Conservation (phyloP, 2,797 vertebrate genomes). For the Emydoidea blandingii region DNA sequence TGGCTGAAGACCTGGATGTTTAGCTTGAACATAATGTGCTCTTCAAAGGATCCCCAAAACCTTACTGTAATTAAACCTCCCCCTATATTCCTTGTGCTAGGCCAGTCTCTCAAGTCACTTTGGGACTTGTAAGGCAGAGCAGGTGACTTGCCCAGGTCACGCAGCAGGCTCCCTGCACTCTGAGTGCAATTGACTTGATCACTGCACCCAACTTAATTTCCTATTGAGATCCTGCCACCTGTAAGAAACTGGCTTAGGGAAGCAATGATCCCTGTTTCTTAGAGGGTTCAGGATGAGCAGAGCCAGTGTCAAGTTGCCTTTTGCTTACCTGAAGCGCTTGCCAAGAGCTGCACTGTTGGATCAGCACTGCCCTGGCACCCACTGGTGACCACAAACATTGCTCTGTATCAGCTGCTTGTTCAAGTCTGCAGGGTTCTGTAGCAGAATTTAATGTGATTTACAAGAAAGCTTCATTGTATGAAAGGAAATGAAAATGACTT, state of each 20-base stretch:
- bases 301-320: neutral
- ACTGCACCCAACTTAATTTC: neutral
- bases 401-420: neutral
- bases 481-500: neutral
- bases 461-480: neutral
- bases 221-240: neutral
- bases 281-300: neutral
- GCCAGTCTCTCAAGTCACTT: neutral
- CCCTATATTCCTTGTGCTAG: neutral
- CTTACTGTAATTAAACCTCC: neutral
- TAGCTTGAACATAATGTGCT: neutral
- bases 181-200: neutral
- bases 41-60: neutral
- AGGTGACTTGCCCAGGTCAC: neutral
- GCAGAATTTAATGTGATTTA: neutral
- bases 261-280: neutral
- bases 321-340: neutral
- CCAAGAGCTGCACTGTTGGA: neutral
- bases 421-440: accelerated
- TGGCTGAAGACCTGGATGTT: too few relatives aligned
- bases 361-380: neutral
- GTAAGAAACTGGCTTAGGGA: neutral
- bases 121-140: neutral
- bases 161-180: neutral
- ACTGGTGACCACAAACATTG: accelerated